These are phyloP conservation scores for Drosophila seguyi DNA, from an alignment of 1,140 invertebrate genomes.

Conservation along the genomic window DNA sequence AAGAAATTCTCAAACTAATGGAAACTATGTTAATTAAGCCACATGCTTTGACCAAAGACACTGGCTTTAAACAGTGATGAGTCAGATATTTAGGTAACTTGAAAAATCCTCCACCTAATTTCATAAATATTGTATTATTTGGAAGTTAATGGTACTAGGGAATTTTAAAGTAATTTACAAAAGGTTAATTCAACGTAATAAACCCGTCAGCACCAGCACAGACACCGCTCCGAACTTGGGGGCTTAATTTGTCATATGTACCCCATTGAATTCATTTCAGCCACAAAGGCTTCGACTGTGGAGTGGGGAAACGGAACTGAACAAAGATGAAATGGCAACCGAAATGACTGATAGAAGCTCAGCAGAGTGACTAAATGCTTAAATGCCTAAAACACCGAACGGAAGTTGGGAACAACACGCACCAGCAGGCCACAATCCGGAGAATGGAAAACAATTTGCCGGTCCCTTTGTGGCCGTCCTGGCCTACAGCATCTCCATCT, in stretches of 20 bases:
- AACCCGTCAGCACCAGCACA: slow-evolving; percentile 38
- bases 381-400: slow-evolving; percentile 69
- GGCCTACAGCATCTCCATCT: slow-evolving; percentile 23
- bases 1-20: slow-evolving; percentile 18
- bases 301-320: slow-evolving; percentile 10
- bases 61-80: not conserved
- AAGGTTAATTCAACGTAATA: not conserved
- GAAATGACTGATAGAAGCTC: slow-evolving; percentile 68
- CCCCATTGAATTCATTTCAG: slow-evolving; percentile 22
- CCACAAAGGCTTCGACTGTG: slow-evolving; percentile 20
- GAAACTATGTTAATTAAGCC: slow-evolving; percentile 60
- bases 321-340: slow-evolving; percentile 63
- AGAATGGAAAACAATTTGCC: slow-evolving; percentile 78
- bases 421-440: slow-evolving; percentile 38
- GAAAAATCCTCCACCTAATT: not conserved
- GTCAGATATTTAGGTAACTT: not conserved
- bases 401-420: slow-evolving; percentile 41
- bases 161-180: not conserved
- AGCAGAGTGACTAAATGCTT: slow-evolving; percentile 71
- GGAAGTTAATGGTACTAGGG: not conserved
- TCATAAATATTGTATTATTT: not conserved
- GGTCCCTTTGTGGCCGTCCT: slow-evolving; percentile 40
- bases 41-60: slow-evolving; percentile 3
- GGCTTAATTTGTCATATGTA: slow-evolving; percentile 58
- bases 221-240: not conserved